phyloP scores from a whole-genome alignment of 1,140 invertebrate species.

The Epicauta chinensis region DNA sequence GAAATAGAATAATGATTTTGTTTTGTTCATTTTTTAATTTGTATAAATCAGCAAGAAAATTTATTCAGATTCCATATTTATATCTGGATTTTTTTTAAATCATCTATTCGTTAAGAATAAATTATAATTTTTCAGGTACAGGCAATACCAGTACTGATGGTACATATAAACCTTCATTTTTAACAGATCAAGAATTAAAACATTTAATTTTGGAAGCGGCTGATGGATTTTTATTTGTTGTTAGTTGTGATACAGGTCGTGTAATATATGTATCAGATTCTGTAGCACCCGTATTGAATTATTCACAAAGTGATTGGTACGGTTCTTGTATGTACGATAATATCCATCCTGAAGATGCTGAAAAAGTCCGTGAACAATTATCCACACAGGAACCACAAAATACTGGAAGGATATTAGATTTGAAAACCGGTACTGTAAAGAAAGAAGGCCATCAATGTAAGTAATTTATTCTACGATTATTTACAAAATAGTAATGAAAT shows the following conservation, averaged over 20 bases:
- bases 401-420: conserved; percentile 89
- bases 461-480: conserved; percentile 27
- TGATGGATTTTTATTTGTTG: conserved; percentile 98
- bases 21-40: too few species aligned
- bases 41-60: too few species aligned
- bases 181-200: conserved; percentile 98
- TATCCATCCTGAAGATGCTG: conserved; percentile 96
- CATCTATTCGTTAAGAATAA: too few species aligned
- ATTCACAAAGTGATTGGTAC: conserved; percentile 95
- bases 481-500: background rate
- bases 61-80: too few species aligned
- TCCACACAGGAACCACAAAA: conserved; percentile 96
- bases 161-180: conserved; percentile 96
- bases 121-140: conserved; percentile 76
- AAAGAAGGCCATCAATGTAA: conserved; percentile 96
- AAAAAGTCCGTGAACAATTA: conserved; percentile 96
- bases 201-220: conserved; percentile 98
- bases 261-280: conserved; percentile 99
- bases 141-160: conserved; percentile 91
- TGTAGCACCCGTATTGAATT: conserved; percentile 94
- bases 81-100: too few species aligned
- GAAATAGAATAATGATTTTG: too few species aligned
- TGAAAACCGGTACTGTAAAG: conserved; percentile 98
- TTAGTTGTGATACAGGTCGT: conserved; percentile 94
- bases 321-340: conserved; percentile 92